Base-by-base conservation (phyloP, 1,140 invertebrate genomes). In the Lepidurus apus region DNA sequence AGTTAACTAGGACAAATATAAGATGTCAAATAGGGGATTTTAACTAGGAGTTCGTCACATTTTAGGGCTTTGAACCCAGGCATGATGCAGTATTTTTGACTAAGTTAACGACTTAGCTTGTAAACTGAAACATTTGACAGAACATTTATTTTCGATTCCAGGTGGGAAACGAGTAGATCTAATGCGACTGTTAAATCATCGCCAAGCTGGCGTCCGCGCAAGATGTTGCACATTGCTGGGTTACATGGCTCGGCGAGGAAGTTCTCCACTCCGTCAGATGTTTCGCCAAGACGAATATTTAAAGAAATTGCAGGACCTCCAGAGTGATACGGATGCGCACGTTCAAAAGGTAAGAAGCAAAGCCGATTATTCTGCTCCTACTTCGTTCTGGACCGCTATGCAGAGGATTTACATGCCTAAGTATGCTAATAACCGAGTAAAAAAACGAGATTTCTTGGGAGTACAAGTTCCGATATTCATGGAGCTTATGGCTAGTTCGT, bases 141-240 rank as follows among this genome's bases (percentile, higher is more conserved):
- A 65, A 65, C 53, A 65, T 21, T 65, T 65, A 7, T 17, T 13
- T 75, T 74, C 24, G 10, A 11, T 3, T 42, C 5, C 75, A 44
- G 24, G 9, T 42, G 76, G 34, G n/a, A 44, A 24, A 78, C 73
- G 75, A 42, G 73, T 44, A 17, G 73, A 79, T 45, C 44, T 79
- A 9, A 44, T 79, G 78, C 78, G 78, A 42, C 26, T 79, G 73
- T 74, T 79, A 42, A 75, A 74, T 5, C 43, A 79, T 17, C 73
- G 78, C 21, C 74, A 79, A 24, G 73, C 78, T 11, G 9, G 74
- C 34, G 73, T 79, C 26, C 65, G 78, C 21, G 74, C 78, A n/a
- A 42, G 78, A n/a, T 79, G 78, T 74, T 79, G 78, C 21, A 79
- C 78, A 11, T 74, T 79, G 8, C 43, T 79, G 6, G 78, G 78